These are phyloP conservation scores for Berghia stephanieae DNA, from an alignment of 1,140 invertebrate species.

Conservation along the genomic window DNA sequence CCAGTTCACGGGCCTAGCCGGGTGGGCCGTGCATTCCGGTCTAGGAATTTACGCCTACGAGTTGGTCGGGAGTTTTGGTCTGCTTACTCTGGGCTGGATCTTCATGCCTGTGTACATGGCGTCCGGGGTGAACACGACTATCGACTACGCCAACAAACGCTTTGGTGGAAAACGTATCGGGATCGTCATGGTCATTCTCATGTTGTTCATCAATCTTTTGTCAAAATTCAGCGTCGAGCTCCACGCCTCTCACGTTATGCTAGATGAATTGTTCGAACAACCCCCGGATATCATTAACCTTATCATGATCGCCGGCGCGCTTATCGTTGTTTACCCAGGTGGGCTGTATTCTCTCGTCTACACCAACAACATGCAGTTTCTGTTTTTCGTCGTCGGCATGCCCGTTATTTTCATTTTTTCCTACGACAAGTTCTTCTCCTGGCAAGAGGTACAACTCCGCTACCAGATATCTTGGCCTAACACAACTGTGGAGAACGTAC, in stretches of 20 bases:
- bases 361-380: not conserved
- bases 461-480: slow-evolving; percentile 30
- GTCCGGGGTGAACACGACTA: slow-evolving; percentile 19
- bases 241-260: no score
- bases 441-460: no score
- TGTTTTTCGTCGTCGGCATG: not conserved
- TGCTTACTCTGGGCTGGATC: slow-evolving; percentile 21
- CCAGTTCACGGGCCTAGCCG: slow-evolving; percentile 17
- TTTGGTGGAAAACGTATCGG: slow-evolving; percentile 6
- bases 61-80: slow-evolving; percentile 10
- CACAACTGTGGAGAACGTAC: not conserved
- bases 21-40: not conserved
- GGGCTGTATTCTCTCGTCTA: slow-evolving; percentile 16
- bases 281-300: not conserved
- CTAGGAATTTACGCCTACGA: slow-evolving; percentile 16
- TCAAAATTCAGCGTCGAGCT: no score
- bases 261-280: not conserved
- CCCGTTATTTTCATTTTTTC: no score
- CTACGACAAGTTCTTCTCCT: no score
- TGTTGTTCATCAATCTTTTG: slow-evolving; percentile 3
- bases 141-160: slow-evolving; percentile 16
- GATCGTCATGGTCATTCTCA: not conserved
- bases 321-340: no score
- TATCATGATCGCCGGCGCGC: not conserved
- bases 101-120: slow-evolving; percentile 29